Evolutionary conservation across 2,888 invertebrate genomes (phyloP).

Genomic region (Caenorhabditis afra): DNA sequence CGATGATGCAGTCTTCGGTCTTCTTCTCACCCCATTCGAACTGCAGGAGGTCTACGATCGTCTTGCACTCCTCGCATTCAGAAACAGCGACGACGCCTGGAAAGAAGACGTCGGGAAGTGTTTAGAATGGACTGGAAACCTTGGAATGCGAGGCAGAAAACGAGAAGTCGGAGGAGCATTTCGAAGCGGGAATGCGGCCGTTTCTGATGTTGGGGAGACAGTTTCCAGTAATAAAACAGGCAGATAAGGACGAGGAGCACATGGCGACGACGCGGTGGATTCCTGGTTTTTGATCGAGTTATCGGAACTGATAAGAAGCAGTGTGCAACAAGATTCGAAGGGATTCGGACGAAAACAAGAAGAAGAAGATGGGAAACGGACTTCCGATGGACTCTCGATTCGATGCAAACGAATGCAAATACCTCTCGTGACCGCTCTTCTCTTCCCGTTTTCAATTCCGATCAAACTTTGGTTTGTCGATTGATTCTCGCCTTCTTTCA

Average conservation of each 20-base stretch:
- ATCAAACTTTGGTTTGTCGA: not conserved
- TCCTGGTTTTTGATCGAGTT: conserved; percentile 45
- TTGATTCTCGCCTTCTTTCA: not conserved
- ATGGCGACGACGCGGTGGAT: conserved; percentile 33
- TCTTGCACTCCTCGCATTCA: conserved; percentile 60
- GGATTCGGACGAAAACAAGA: conserved; percentile 1
- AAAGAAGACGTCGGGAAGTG: not conserved
- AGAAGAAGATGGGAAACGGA: not conserved
- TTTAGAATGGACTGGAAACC: conserved; percentile 5
- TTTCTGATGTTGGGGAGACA: conserved; percentile 36
- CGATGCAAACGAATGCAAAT: no score
- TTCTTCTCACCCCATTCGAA: conserved; percentile 66
- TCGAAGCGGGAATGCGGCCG: conserved; percentile 26
- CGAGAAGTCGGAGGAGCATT: conserved; percentile 48
- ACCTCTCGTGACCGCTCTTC: not conserved
- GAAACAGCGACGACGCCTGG: conserved; percentile 33
- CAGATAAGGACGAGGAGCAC: conserved; percentile 48
- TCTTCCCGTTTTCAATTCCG: not conserved
- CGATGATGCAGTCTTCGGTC: conserved; percentile 67
- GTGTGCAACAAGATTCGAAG: not conserved
- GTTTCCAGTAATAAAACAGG: conserved; percentile 51
- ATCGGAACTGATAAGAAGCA: conserved; percentile 28
- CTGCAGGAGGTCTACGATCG: conserved; percentile 63
- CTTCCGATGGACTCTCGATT: no score
- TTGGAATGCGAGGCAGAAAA: conserved; percentile 45